These are phyloP conservation scores for Balaenoptera acutorostrata DNA, from an alignment of 2,113 vertebrate species.

Conservation along the genomic window DNA sequence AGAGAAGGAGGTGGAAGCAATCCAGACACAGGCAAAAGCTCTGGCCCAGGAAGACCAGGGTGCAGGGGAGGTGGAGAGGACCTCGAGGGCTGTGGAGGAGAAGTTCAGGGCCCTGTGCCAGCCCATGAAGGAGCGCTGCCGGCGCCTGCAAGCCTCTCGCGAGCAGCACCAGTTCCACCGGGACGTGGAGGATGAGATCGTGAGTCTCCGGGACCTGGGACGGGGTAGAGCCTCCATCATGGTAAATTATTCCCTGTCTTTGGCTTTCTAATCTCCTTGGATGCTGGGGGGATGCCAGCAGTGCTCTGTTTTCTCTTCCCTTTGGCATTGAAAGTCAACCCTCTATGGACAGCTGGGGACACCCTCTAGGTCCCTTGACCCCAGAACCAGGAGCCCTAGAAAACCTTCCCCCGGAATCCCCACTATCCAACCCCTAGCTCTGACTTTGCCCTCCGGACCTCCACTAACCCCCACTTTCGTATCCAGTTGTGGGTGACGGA, in stretches of 20 bases:
- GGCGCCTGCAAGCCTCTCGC: slow-evolving; percentile 87
- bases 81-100: slow-evolving; percentile 84
- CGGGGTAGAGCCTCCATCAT: rapidly evolving
- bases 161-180: slow-evolving; percentile 94
- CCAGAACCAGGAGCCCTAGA: background rate
- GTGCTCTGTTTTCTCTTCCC: background rate
- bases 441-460: slow-evolving; percentile 55
- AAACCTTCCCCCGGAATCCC: background rate
- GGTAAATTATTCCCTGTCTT: background rate
- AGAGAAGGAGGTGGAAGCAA: slow-evolving; percentile 91
- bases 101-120: slow-evolving; percentile 85
- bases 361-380: background rate
- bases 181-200: slow-evolving; percentile 94
- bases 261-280: background rate
- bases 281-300: background rate
- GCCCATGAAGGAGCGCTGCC: slow-evolving; percentile 85
- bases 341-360: background rate
- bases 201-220: slow-evolving; percentile 72
- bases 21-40: slow-evolving; percentile 88
- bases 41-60: slow-evolving; percentile 90
- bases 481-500: slow-evolving; percentile 92
- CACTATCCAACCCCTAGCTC: too few relatives aligned
- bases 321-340: background rate
- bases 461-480: background rate
- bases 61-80: slow-evolving; percentile 86